Evolutionary conservation across 2,888 invertebrate genomes (phyloP).

Genomic region (Eristalis arbustorum): DNA sequence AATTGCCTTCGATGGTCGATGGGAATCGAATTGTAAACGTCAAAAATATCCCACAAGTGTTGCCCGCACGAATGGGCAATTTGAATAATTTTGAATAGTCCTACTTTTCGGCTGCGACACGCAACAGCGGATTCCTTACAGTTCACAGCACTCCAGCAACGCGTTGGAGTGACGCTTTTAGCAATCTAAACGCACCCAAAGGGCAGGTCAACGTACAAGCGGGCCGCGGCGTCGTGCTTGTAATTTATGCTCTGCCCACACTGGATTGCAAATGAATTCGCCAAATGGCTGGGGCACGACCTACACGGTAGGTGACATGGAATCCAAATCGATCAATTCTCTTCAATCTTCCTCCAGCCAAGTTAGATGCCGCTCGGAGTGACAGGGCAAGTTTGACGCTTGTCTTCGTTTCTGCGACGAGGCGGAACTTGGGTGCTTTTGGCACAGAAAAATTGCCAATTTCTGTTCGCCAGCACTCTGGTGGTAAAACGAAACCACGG

Average conservation of each 20-base stretch:
- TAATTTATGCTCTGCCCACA: constrained; percentile 2
- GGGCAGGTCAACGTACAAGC: constrained; percentile 40
- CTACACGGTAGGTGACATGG: not conserved
- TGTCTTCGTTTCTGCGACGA: too few species aligned
- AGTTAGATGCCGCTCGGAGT: too few species aligned
- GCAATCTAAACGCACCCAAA: constrained; percentile 3
- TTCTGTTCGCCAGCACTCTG: too few species aligned
- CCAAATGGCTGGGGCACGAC: not conserved
- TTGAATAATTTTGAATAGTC: constrained; percentile 25
- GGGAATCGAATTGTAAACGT: constrained; percentile 5
- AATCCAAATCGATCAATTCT: not conserved
- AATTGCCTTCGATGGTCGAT: not conserved
- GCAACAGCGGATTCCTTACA: constrained; percentile 13
- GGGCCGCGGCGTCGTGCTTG: not conserved
- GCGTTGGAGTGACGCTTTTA: constrained; percentile 3
- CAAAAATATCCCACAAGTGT: constrained; percentile 1
- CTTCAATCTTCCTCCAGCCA: too few species aligned
- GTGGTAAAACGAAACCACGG: too few species aligned
- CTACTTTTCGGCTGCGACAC: constrained; percentile 15
- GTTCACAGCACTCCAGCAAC: constrained; percentile 5
- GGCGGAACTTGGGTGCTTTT: too few species aligned
- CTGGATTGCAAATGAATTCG: not conserved
- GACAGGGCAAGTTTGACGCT: too few species aligned
- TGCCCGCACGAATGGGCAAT: constrained; percentile 20
- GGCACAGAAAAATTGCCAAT: too few species aligned